Evolutionary conservation across 2,797 vertebrate species (phyloP), one percentile per base, ranked within the genome.

Genomic region (Oryzias dopingdopingensis): DNA sequence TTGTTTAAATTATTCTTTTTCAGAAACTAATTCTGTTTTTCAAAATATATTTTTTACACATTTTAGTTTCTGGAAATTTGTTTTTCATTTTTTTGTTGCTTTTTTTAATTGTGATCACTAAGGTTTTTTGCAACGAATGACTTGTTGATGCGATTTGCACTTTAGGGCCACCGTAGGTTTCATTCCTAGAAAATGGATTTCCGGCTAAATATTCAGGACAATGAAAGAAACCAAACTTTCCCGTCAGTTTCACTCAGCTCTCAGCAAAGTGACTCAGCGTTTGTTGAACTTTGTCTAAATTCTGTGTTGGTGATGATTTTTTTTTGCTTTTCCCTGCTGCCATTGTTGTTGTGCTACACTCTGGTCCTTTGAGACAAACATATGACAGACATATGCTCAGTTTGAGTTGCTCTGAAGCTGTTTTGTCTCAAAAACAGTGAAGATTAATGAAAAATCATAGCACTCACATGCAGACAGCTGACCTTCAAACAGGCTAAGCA

Each of bases 381-480:
- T 2, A 20, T 51, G 26, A 18, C 15, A n/a, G 4, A 22, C n/a
- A 43, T 58, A 53, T 17, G 10, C 5, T 58, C 4, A 18, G 44
- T 37, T 42, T 57, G 4, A 47, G 52, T 26, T 32, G 49, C 14
- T 18, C 13, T 42, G 42, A 6, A 4, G 16, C 15, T 20, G n/a
- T 43, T 22, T 18, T 42, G 41, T 49, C 15, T 55, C 42, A 67
- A 5, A 37, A 37, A 37, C 32, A 37, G 32, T 37, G 32, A 12
- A 59, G 60, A 60, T 42, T 5, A 52, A 18, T 18, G 42, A 67
- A 53, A 59, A 49, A n/a, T 59, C 10, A 26, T 15, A 44, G 46
- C 54, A 59, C 37, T 22, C 62, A 42, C 67, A 15, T 37, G 32
- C 32, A 15, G 49, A 56, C 24, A 59, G 62, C 59, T 51, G 49